Base-by-base conservation (phyloP, 2,888 invertebrate genomes). In the Eucera pruinosa region DNA sequence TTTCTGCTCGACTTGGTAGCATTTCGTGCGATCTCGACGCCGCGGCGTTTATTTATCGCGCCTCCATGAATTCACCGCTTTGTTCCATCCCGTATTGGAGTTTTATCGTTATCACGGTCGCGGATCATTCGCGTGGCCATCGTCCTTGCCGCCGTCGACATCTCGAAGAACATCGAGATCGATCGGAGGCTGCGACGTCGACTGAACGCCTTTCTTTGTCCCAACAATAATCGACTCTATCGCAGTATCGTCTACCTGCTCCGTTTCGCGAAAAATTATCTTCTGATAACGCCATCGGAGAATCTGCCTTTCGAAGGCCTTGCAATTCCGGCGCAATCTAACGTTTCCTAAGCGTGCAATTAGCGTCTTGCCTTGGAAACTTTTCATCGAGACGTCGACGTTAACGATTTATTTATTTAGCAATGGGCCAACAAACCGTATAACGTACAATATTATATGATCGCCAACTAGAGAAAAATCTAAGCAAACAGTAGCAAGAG, bases 131-230 rank as follows among this genome's bases (percentile, higher is more conserved):
- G 13, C n/a, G 20, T 13, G 39, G 27, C 15, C 54, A 18, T 55
- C 39, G 65, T 65, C 23, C 65, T 65, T 55, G 58, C 20, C 48
- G 58, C 20, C 48, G 18, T 39, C 48, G 48, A 27, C 48, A 7
- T 13, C 43, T 23, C 66, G 66, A 13, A 30, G 55, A 55, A 66
- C 23, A 1, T 20, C 5, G 18, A 47, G 57, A 57, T 57, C 45
- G 57, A 66, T 62, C 23, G 54, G 54, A 54, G 2, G 36, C 36
- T 36, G 54, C 54, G 15, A 13, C 7, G n/a, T n/a, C n/a, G n/a
- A n/a, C n/a, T n/a, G n/a, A n/a, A n/a, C n/a, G 3, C 25, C 15
- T 18, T 1, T 13, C 30, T 45, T 30, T n/a, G 4, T 48, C 0
- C n/a, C 11, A 25, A 33, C 11, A n/a, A 36, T n/a, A 25, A 47